Conservation (phyloP, 2,113 vertebrate genomes). For the Sinocyclocheilus anophthalmus region DNA sequence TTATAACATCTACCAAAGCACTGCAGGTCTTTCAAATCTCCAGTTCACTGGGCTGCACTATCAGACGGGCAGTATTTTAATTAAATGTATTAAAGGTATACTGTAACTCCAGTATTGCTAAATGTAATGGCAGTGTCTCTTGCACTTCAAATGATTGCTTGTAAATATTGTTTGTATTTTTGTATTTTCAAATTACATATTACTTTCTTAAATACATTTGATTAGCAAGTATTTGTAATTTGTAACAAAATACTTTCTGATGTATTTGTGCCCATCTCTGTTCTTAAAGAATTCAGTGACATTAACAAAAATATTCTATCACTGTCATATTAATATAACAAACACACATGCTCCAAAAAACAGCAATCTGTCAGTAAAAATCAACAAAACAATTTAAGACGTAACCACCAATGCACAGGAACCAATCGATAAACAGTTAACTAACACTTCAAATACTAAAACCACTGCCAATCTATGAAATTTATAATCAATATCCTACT, state of each 20-base stretch:
- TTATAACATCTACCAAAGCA: neutral
- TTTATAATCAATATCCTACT: neutral
- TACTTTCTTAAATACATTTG: too few relatives aligned
- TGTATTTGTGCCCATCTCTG: too few relatives aligned
- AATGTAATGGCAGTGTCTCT: too few relatives aligned
- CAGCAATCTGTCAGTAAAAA: neutral
- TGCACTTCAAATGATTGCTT: too few relatives aligned
- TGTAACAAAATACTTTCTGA: too few relatives aligned
- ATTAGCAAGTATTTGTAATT: too few relatives aligned
- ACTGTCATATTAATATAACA: neutral
- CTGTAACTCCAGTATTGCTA: too few relatives aligned
- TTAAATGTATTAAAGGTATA: too few relatives aligned
- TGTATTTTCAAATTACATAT: too few relatives aligned
- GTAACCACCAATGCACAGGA: neutral
- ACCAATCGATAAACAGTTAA: constrained; percentile 2
- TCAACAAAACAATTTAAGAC: neutral
- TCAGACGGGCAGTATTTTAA: neutral
- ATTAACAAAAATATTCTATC: neutral
- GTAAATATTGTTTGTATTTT: too few relatives aligned
- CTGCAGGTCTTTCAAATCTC: neutral
- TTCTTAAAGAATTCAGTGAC: neutral
- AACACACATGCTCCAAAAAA: neutral
- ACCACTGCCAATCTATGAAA: neutral
- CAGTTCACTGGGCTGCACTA: too few relatives aligned
- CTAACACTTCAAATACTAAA: neutral